phyloP scores from a whole-genome alignment of 2,797 vertebrate genomes.

The Chelon labrosus region DNA sequence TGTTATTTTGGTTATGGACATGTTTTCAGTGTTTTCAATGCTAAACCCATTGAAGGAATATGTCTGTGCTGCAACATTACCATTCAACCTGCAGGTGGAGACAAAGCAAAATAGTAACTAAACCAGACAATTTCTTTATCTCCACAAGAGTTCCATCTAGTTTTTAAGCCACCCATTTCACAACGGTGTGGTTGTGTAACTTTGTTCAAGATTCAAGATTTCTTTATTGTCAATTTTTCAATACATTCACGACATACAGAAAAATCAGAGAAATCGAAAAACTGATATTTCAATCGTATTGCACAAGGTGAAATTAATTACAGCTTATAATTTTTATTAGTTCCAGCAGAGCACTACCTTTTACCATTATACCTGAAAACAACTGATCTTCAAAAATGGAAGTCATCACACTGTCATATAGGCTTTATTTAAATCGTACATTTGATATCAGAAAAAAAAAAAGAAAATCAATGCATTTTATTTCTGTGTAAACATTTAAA shows the following conservation, averaged over 20 bases:
- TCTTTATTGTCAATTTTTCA: too few relatives aligned
- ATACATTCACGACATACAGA: too few relatives aligned
- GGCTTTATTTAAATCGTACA: not conserved
- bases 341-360: not conserved
- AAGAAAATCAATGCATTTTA: slow-evolving; percentile 24
- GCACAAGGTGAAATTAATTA: not conserved
- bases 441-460: too few relatives aligned
- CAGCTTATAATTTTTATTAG: not conserved
- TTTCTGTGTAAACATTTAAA: not conserved
- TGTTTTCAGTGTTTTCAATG: not conserved
- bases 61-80: not conserved
- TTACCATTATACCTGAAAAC: not conserved
- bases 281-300: too few relatives aligned
- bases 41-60: not conserved
- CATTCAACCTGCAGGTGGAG: slow-evolving; percentile 23
- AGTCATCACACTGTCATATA: not conserved
- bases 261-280: too few relatives aligned
- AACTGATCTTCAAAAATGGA: too few relatives aligned
- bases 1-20: not conserved
- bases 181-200: too few relatives aligned
- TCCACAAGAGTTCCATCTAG: not conserved
- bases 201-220: too few relatives aligned
- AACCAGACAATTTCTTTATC: not conserved
- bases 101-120: not conserved
- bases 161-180: too few relatives aligned